A percentile compares a stretch with the other conserved stretches of the same genome.
Evolutionary conservation across 2,888 invertebrate genomes (phyloP).

Genomic region (Adelphocoris suturalis): DNA sequence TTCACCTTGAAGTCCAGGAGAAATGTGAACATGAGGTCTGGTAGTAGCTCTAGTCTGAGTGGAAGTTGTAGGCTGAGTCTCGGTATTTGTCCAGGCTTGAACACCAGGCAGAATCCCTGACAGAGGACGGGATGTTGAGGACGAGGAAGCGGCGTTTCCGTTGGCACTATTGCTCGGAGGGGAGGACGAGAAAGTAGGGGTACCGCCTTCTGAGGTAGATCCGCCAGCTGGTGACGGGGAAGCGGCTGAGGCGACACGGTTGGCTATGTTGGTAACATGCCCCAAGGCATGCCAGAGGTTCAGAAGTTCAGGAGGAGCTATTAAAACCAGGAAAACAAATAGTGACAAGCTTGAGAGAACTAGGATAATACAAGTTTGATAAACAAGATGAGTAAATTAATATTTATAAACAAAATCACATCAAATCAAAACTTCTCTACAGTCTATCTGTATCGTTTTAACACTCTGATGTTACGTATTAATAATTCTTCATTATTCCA

Average conservation of each 20-base stretch:
- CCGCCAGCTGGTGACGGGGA: conserved; percentile 4
- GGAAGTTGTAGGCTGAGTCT: conserved; percentile 86
- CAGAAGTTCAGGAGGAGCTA: conserved; percentile 80
- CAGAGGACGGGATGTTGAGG: conserved; percentile 37
- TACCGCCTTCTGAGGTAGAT: conserved; percentile 76
- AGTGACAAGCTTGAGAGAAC: too few relatives aligned
- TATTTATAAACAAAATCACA: too few relatives aligned
- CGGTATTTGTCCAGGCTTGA: conserved; percentile 83
- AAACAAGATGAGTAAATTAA: too few relatives aligned
- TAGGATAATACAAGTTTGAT: too few relatives aligned
- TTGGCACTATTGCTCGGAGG: conserved; percentile 75
- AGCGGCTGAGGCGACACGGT: conserved; percentile 29
- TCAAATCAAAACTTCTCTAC: too few relatives aligned
- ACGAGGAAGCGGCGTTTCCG: conserved; percentile 26
- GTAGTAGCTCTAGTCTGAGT: conserved; percentile 86
- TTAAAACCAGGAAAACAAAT: background rate
- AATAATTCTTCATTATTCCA: too few relatives aligned
- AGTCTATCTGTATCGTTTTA: too few relatives aligned
- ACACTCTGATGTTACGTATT: too few relatives aligned
- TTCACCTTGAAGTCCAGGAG: conserved; percentile 59
- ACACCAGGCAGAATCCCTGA: conserved; percentile 47
- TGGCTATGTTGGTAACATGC: conserved; percentile 58
- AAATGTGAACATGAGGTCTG: conserved; percentile 83
- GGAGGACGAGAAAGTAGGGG: conserved; percentile 71
- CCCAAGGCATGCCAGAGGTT: conserved; percentile 81